Evolutionary conservation across 1,140 invertebrate species (phyloP).

Genomic region (Drosophila sp.): DNA sequence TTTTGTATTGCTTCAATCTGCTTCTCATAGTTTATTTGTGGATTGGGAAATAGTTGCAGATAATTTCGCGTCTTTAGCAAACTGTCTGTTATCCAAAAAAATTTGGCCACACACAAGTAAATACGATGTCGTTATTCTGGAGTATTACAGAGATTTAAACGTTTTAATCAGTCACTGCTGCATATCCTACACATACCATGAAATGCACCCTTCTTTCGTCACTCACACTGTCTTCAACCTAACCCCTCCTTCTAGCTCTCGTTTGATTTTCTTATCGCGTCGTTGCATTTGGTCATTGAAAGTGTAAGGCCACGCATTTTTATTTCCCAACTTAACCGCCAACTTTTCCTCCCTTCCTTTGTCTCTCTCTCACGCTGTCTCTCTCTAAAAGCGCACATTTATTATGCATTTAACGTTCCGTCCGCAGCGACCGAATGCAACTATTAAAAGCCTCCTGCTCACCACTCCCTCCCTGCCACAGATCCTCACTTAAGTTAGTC

Average conservation of each 20-base stretch:
- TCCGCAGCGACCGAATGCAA: constrained; percentile 44
- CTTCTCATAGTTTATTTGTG: no score
- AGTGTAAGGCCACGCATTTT: constrained; percentile 75
- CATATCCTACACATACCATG: not conserved
- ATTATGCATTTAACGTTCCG: constrained; percentile 79
- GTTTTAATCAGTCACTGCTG: not conserved
- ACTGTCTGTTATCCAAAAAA: no score
- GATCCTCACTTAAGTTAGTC: not conserved
- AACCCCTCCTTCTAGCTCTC: constrained; percentile 9
- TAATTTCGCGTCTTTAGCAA: no score
- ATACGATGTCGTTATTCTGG: no score
- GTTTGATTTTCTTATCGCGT: constrained; percentile 49
- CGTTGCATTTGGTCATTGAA: constrained; percentile 62
- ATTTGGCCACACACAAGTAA: no score
- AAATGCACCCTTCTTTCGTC: not conserved
- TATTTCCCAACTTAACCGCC: constrained; percentile 42
- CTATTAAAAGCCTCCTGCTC: constrained; percentile 15
- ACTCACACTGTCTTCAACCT: constrained; percentile 1
- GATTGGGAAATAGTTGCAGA: no score
- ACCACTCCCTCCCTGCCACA: not conserved
- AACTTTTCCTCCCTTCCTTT: not conserved
- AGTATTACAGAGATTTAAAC: not conserved
- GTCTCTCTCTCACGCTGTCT: not conserved
- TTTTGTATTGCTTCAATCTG: no score
- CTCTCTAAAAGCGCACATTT: constrained; percentile 67